These are phyloP conservation scores for Arctia plantaginis DNA, from an alignment of 2,888 invertebrate species.

Conservation along the genomic window DNA sequence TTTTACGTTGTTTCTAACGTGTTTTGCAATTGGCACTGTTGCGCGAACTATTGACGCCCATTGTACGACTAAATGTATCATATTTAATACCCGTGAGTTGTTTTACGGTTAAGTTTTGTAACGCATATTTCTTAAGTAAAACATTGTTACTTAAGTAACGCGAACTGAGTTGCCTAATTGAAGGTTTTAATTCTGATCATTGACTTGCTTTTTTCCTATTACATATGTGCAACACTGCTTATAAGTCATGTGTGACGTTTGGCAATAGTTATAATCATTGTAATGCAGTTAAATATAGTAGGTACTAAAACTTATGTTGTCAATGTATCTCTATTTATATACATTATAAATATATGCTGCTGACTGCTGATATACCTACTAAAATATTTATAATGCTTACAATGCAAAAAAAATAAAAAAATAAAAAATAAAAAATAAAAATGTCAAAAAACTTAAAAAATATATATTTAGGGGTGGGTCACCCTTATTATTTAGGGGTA, in stretches of 20 bases:
- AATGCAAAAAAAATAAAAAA: no score
- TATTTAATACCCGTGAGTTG: conserved; percentile 42
- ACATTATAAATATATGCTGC: no score
- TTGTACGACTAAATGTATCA: conserved; percentile 53
- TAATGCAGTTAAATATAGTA: no score
- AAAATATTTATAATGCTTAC: no score
- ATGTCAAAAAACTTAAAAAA: no score
- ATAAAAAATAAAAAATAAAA: no score
- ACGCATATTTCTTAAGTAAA: conserved; percentile 51
- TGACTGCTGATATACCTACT: no score
- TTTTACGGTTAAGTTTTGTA: conserved; percentile 50
- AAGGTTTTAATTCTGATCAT: conserved; percentile 40
- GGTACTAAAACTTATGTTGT: no score
- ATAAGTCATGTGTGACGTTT: background rate
- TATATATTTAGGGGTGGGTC: no score
- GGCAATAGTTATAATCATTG: background rate
- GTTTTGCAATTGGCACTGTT: conserved; percentile 49
- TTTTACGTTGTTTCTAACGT: conserved; percentile 40
- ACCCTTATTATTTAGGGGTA: no score
- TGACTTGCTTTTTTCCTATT: conserved; percentile 20
- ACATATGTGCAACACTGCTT: background rate
- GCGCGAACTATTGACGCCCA: conserved; percentile 48
- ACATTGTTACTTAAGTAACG: conserved; percentile 41
- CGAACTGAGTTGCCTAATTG: conserved; percentile 41
- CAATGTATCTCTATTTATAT: no score